phyloP scores from a whole-genome alignment of 1,140 invertebrate species.

The Drosophila sulfurigaster region DNA sequence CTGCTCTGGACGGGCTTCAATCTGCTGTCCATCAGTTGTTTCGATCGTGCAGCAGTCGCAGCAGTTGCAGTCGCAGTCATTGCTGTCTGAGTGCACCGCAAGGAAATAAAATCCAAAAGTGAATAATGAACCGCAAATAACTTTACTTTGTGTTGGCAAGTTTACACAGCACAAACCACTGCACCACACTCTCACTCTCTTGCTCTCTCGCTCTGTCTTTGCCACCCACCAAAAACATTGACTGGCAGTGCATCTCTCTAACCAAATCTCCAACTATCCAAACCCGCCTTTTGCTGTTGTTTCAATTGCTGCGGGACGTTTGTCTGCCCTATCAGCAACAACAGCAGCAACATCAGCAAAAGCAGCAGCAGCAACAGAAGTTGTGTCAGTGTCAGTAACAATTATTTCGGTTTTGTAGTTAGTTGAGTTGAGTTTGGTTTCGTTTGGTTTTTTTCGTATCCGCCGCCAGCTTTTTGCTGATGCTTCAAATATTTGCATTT shows the following conservation, averaged over 20 bases:
- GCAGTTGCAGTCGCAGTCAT: constrained; percentile 7
- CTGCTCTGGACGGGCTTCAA: constrained; percentile 69
- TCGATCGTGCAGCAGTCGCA: constrained; percentile 64
- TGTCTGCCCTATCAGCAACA: constrained; percentile 56
- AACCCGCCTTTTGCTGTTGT: constrained; percentile 37
- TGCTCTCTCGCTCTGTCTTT: background rate
- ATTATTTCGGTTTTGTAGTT: constrained; percentile 73
- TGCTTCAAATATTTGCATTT: constrained; percentile 72
- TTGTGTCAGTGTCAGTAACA: constrained; percentile 77
- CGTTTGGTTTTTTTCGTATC: constrained; percentile 2
- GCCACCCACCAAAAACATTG: constrained; percentile 7
- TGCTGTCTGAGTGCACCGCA: constrained; percentile 48
- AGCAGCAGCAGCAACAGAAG: constrained; percentile 22
- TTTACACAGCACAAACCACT: constrained; percentile 29
- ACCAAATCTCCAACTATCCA: constrained; percentile 34
- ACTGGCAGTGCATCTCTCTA: constrained; percentile 15
- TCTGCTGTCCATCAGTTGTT: constrained; percentile 79
- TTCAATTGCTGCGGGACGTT: constrained; percentile 66
- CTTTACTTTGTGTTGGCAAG: constrained; percentile 69
- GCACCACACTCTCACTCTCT: background rate
- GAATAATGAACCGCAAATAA: constrained; percentile 84
- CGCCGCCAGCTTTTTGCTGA: constrained; percentile 23
- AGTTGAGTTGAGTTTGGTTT: constrained; percentile 55
- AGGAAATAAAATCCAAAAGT: constrained; percentile 80
- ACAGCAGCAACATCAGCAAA: constrained; percentile 11